A percentile compares a stretch with the other conserved stretches of the same genome.
These are phyloP conservation scores for Sparus aurata DNA, from an alignment of 2,797 vertebrate species.

Conservation along the genomic window DNA sequence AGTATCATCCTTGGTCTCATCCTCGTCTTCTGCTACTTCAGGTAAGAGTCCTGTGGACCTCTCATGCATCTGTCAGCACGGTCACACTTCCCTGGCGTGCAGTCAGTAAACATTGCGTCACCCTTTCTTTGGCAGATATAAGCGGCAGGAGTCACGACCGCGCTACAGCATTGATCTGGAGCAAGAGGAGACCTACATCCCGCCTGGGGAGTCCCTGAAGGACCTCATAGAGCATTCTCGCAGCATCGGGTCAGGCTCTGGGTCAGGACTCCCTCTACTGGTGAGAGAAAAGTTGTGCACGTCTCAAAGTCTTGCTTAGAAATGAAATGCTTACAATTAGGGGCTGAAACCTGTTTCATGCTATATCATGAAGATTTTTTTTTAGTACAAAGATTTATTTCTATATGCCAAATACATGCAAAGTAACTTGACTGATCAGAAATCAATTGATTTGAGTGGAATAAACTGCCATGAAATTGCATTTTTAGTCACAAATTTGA, in stretches of 20 bases:
- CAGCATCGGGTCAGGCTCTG: conserved; percentile 92
- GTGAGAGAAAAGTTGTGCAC: conserved; percentile 79
- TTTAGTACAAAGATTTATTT: too few relatives aligned
- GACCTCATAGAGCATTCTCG: conserved; percentile 96
- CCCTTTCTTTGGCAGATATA: conserved; percentile 84
- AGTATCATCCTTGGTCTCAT: conserved; percentile 89
- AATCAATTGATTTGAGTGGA: not conserved
- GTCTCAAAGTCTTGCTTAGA: not conserved
- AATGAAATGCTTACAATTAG: not conserved
- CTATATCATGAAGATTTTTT: not conserved
- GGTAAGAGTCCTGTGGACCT: conserved; percentile 81
- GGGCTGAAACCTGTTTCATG: not conserved
- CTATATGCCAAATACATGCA: not conserved
- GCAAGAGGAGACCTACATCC: conserved; percentile 94
- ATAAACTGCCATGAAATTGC: not conserved
- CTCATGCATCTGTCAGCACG: not conserved
- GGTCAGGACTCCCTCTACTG: conserved; percentile 99
- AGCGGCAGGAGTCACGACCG: conserved; percentile 89
- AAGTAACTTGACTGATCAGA: too few relatives aligned
- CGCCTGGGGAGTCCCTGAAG: conserved; percentile 91
- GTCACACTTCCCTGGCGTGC: not conserved
- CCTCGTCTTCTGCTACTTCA: conserved; percentile 92
- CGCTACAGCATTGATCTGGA: conserved; percentile 94
- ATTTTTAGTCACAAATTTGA: not conserved
- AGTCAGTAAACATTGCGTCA: not conserved